Conservation (phyloP, 1,140 invertebrate genomes). For the Mesaphorura yosii region DNA sequence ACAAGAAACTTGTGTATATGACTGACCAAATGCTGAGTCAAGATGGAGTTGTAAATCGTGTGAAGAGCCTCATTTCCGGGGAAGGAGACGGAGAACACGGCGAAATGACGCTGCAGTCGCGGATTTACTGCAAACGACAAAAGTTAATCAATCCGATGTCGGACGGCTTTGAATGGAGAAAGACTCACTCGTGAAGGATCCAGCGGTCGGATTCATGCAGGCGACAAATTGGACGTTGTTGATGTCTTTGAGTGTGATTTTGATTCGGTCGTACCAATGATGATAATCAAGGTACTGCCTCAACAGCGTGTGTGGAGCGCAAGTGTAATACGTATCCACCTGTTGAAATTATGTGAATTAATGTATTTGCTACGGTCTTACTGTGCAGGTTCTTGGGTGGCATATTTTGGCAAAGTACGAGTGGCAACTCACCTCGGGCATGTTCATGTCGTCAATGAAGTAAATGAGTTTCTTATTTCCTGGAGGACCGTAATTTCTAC, state of each 20-base stretch:
- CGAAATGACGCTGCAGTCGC: conserved; percentile 83
- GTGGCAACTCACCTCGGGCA: conserved; percentile 53
- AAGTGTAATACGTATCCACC: conserved; percentile 86
- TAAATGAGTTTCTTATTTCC: conserved; percentile 89
- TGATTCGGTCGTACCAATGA: conserved; percentile 88
- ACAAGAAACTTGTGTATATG: conserved; percentile 60
- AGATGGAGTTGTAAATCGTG: conserved; percentile 75
- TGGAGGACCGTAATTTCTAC: conserved; percentile 86
- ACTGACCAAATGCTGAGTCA: conserved; percentile 73
- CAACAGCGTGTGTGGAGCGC: conserved; percentile 89
- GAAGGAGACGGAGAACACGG: conserved; percentile 87
- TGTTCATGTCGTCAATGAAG: conserved; percentile 96
- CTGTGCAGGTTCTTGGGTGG: neutral
- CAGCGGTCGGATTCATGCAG: conserved; percentile 95
- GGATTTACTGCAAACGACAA: too few species aligned
- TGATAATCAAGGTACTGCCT: conserved; percentile 89
- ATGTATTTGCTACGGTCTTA: too few species aligned
- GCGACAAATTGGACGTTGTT: conserved; percentile 93
- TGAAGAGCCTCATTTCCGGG: conserved; percentile 73
- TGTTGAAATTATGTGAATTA: conserved; percentile 30
- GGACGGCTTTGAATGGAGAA: too few species aligned
- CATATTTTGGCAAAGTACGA: neutral
- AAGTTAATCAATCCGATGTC: too few species aligned
- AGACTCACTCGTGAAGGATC: conserved; percentile 92
- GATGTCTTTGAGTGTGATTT: conserved; percentile 85